These are phyloP conservation scores for Motacilla tschutschensis DNA, from an alignment of 2,113 vertebrate genomes.

Conservation along the genomic window DNA sequence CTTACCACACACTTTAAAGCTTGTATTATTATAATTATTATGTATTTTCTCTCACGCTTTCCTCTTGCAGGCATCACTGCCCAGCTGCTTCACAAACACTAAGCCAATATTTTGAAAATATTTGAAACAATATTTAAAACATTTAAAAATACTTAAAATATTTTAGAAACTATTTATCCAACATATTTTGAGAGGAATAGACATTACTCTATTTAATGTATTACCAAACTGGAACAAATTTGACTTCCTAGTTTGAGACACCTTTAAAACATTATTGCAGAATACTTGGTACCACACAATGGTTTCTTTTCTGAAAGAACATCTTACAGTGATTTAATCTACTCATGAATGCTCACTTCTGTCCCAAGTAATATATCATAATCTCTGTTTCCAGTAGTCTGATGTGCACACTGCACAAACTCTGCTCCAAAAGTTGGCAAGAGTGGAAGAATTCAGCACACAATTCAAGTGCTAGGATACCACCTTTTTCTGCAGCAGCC, in stretches of 20 bases:
- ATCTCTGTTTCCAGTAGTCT: background rate
- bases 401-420: background rate
- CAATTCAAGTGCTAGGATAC: accelerated
- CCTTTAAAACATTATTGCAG: background rate
- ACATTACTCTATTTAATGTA: background rate
- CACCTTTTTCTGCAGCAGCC: background rate
- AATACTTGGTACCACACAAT: background rate
- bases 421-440: background rate
- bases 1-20: background rate
- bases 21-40: background rate
- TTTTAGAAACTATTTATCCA: background rate
- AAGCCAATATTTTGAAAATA: background rate
- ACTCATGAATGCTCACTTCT: background rate
- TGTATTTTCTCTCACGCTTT: background rate
- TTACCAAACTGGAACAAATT: background rate
- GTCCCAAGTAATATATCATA: background rate
- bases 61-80: background rate
- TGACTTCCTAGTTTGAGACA: background rate
- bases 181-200: background rate
- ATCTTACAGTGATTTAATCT: background rate
- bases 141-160: background rate
- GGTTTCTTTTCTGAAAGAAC: background rate
- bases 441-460: background rate
- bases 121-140: background rate
- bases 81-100: background rate